Percentiles rank a stretch among this genome's conserved stretches.
phyloP scores from a whole-genome alignment of 2,888 invertebrate species.

The Tiliacea citrago region DNA sequence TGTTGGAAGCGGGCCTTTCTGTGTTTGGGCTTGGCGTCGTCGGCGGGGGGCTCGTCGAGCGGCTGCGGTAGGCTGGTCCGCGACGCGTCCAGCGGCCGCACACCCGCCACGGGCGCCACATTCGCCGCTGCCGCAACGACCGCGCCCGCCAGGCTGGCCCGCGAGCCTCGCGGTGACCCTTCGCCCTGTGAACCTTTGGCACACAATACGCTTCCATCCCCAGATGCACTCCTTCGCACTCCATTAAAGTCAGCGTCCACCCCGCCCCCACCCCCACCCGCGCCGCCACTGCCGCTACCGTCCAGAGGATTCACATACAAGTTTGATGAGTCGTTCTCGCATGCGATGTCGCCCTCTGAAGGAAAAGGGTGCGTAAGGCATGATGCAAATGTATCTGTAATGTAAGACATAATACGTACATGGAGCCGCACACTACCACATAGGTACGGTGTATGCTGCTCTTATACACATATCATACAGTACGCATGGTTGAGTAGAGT shows the following conservation, averaged over 20 bases:
- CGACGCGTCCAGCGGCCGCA: slow-evolving; percentile 81
- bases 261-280: slow-evolving; percentile 78
- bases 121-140: slow-evolving; percentile 66
- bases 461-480: slow-evolving; percentile 54
- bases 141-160: slow-evolving; percentile 84
- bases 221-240: slow-evolving; percentile 95
- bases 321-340: slow-evolving; percentile 94
- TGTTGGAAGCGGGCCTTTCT: slow-evolving; percentile 96
- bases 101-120: slow-evolving; percentile 68
- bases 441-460: slow-evolving; percentile 70
- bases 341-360: slow-evolving; percentile 95
- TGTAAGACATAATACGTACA: slow-evolving; percentile 90
- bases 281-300: slow-evolving; percentile 90
- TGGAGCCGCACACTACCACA: slow-evolving; percentile 83
- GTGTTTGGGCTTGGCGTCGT: slow-evolving; percentile 93
- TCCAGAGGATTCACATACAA: slow-evolving; percentile 97
- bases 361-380: slow-evolving; percentile 98
- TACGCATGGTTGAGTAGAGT: slow-evolving; percentile 47
- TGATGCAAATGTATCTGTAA: slow-evolving; percentile 98
- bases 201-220: slow-evolving; percentile 93
- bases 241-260: slow-evolving; percentile 87
- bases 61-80: slow-evolving; percentile 86
- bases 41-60: slow-evolving; percentile 82
- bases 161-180: slow-evolving; percentile 87
- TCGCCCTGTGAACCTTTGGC: slow-evolving; percentile 90